A percentile compares a stretch with the other conserved stretches of the same genome.
These are phyloP conservation scores for Strigops habroptila DNA, from an alignment of 2,113 vertebrate species.

Conservation along the genomic window DNA sequence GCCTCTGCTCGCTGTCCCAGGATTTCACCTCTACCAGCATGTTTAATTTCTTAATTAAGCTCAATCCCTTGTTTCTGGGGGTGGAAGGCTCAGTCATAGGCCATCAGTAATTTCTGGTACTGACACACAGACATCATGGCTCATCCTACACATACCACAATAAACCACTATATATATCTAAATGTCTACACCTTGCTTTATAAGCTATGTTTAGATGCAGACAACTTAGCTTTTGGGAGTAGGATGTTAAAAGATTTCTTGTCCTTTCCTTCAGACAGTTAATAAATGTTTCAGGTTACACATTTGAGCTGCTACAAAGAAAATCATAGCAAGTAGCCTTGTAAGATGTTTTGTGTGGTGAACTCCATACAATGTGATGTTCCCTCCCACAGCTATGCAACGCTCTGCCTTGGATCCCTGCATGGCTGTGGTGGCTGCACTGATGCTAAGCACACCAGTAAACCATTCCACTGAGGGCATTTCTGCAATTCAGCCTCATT, in stretches of 20 bases:
- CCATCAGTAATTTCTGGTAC: neutral
- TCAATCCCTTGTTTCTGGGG: neutral
- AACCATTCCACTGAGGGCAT: neutral
- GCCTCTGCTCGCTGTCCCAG: neutral
- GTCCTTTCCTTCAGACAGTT: neutral
- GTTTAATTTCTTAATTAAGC: neutral
- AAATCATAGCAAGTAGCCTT: neutral
- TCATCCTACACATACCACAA: neutral
- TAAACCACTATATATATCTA: neutral
- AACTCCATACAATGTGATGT: accelerated
- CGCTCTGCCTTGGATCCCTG: neutral
- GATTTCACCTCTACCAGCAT: neutral
- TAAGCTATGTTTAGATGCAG: neutral
- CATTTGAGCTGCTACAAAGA: neutral
- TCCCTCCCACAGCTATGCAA: neutral
- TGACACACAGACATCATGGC: neutral
- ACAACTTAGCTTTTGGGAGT: neutral
- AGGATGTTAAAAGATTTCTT: neutral
- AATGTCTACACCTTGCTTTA: neutral
- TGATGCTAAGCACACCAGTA: neutral
- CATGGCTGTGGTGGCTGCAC: neutral
- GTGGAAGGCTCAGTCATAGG: neutral
- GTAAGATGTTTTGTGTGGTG: neutral
- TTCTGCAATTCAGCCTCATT: neutral
- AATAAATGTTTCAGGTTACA: neutral